Conservation (phyloP, 2,888 invertebrate genomes). For the Zele albiditarsus region DNA sequence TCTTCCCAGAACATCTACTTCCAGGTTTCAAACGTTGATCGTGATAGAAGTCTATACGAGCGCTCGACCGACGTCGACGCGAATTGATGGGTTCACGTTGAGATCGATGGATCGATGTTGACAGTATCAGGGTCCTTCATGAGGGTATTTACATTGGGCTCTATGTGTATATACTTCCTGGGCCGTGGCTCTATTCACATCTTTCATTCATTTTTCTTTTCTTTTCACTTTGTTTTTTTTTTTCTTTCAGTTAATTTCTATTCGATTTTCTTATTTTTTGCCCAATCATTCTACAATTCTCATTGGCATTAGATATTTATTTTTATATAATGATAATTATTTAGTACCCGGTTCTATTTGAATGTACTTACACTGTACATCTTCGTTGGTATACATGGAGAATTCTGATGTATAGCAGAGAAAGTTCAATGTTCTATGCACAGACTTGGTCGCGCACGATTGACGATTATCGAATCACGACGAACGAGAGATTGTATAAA, state of each 20-base stretch:
- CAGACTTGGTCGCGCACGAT: neutral
- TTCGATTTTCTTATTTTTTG: neutral
- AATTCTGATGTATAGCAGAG: neutral
- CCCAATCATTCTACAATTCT: too few species aligned
- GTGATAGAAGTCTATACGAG: slow-evolving; percentile 29
- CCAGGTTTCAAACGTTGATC: slow-evolving; percentile 28
- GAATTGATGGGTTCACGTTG: slow-evolving; percentile 36
- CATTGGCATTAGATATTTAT: too few species aligned
- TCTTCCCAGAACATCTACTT: slow-evolving; percentile 28
- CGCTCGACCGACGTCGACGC: slow-evolving; percentile 24
- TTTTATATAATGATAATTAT: too few species aligned
- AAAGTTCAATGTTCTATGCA: slow-evolving; percentile 9
- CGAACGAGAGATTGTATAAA: neutral
- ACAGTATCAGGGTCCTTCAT: slow-evolving; percentile 25
- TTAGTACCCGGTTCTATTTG: too few species aligned
- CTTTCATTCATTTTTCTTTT: neutral
- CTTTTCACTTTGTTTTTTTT: neutral
- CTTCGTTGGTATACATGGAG: too few species aligned
- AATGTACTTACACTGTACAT: too few species aligned
- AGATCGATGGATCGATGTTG: slow-evolving; percentile 38
- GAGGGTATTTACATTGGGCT: slow-evolving; percentile 22
- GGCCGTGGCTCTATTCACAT: neutral
- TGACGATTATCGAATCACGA: slow-evolving; percentile 6
- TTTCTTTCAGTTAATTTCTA: neutral
- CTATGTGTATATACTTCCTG: neutral